Base-by-base conservation (phyloP, 2,888 invertebrate genomes). In the Heterodera filipjevi region DNA sequence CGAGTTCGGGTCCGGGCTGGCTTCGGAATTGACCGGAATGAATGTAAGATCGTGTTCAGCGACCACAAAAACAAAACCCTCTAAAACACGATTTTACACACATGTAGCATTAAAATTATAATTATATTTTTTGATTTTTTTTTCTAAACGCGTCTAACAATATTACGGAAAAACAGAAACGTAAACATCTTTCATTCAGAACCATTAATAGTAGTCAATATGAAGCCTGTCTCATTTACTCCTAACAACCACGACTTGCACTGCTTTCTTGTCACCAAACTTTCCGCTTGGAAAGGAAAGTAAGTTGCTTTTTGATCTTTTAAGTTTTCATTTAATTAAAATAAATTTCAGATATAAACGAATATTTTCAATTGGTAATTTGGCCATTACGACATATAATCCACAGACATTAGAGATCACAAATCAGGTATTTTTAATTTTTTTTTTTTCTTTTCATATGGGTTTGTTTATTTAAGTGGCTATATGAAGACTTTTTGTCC, bases 301-400 rank as follows among this genome's bases (percentile, higher is more conserved):
- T 94, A 66, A 80, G 85, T 84, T 73, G 44, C 71, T 74, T 74
- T 86, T 49, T 27, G 1, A 22, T 71, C 22, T n/a, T 22, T 77
- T 35, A 32, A 27, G 27, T 33, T 22, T 5, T 0, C 44, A 53
- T 44, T 46, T 79, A 73, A 59, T 77, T 83, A 49, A 87, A 94
- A n/a, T n/a, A n/a, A n/a, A n/a, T n/a, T n/a, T n/a, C n/a, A n/a
- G 94, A 89, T 99, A 99, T 91, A 96, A 96, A 90, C 92, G 99
- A 86, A 95, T 99, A 88, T 95, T 99, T 90, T 95, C 98, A 14
- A 93, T 99, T 89, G 98, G 98, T 77, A 94, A 95, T 66, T 93
- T 93, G 89, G 97, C 96, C 49, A 94, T 99, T 86, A 95, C 97
- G 71, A 99, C 99, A 0, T 98, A 98, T 91, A 97, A 97, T 91